phyloP scores from a whole-genome alignment of 2,113 vertebrate species.

The Neolamprologus tretocephalus region DNA sequence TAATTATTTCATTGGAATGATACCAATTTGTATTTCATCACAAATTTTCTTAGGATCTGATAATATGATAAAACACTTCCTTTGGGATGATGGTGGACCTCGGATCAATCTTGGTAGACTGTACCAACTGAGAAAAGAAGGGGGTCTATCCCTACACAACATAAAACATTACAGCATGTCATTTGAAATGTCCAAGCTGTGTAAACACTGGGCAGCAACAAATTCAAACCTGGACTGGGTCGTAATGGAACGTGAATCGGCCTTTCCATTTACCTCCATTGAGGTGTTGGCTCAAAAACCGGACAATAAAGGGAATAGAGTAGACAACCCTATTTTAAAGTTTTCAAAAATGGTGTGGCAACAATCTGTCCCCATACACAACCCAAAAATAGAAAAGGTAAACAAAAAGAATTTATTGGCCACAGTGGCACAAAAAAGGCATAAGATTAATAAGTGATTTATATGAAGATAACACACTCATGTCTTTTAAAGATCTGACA shows the following conservation, averaged over 20 bases:
- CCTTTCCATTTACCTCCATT: background rate
- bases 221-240: background rate
- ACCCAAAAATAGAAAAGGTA: background rate
- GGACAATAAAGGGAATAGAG: background rate
- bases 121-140: background rate
- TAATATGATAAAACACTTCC: background rate
- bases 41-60: background rate
- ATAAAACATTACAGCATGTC: background rate
- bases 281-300: background rate
- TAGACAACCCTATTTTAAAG: background rate
- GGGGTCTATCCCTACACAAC: background rate
- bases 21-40: background rate
- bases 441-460: background rate
- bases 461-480: rapidly evolving
- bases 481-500: background rate
- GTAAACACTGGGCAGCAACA: background rate
- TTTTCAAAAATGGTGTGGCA: rapidly evolving
- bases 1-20: background rate
- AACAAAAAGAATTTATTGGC: background rate
- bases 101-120: background rate
- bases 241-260: rapidly evolving
- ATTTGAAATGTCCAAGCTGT: background rate
- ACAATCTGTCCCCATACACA: background rate
- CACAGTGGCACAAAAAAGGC: background rate
- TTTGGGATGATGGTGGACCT: background rate